A percentile compares a stretch with the other conserved stretches of the same genome.
phyloP scores from a whole-genome alignment of 2,797 vertebrate species.

The Peromyscus attwateri region DNA sequence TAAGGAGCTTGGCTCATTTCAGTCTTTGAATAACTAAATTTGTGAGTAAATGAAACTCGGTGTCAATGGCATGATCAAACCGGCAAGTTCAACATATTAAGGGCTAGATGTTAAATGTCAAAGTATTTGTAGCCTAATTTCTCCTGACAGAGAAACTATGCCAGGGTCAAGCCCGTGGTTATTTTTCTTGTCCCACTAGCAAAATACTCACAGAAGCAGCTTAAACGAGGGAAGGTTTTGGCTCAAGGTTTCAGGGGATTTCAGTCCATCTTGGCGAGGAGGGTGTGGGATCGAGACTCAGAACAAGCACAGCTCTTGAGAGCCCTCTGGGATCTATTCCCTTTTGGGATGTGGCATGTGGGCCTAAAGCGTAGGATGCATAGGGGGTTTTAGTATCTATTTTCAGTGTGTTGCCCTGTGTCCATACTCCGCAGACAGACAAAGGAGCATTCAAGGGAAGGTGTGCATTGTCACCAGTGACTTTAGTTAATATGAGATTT shows the following conservation, averaged over 20 bases:
- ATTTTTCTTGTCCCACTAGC: background rate
- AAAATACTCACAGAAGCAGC: background rate
- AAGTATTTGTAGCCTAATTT: constrained; percentile 2
- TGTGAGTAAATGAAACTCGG: background rate
- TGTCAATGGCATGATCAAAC: background rate
- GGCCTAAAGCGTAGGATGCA: background rate
- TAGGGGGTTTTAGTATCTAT: fast-evolving
- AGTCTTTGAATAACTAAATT: background rate
- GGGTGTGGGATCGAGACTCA: no score
- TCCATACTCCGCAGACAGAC: background rate
- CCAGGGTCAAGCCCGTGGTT: background rate
- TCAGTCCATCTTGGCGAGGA: background rate
- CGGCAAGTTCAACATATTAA: constrained; percentile 9
- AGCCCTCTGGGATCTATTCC: background rate
- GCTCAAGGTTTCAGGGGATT: background rate
- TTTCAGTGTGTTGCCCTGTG: background rate
- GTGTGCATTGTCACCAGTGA: background rate
- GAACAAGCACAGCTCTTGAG: background rate
- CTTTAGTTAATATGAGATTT: background rate
- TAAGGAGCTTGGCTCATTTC: background rate
- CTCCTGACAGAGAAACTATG: background rate
- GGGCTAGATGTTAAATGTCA: background rate
- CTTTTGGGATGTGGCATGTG: background rate
- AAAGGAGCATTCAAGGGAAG: constrained; percentile 18
- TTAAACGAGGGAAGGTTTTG: background rate